These are phyloP conservation scores for Acanthosepion lycidas DNA, from an alignment of 2,888 invertebrate genomes.

Conservation along the genomic window DNA sequence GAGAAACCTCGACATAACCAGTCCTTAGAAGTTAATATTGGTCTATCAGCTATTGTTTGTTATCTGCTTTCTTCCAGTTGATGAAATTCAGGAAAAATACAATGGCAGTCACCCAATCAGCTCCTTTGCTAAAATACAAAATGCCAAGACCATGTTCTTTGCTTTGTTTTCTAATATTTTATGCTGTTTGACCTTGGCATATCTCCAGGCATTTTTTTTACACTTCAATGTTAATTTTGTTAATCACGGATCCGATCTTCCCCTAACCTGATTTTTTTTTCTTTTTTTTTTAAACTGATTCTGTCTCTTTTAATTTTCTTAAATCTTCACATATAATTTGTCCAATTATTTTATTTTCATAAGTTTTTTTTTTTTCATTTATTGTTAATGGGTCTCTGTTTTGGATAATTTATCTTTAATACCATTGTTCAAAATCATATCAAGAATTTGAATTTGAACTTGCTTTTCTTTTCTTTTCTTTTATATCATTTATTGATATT, in stretches of 20 bases:
- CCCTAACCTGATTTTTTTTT: too few species aligned
- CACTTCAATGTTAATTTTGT: not conserved
- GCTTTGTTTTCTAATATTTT: not conserved
- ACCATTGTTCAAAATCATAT: not conserved
- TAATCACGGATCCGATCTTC: not conserved
- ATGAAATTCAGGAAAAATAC: not conserved
- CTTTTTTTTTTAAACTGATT: not conserved
- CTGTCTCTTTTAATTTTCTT: not conserved
- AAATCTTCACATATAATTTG: not conserved
- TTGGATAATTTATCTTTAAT: constrained; percentile 9
- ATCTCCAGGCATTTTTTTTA: not conserved
- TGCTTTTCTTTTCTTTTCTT: too few species aligned
- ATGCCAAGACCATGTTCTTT: not conserved
- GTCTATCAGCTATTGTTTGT: not conserved
- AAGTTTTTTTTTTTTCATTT: not conserved
- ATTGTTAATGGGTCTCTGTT: not conserved
- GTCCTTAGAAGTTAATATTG: not conserved
- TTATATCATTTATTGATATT: too few species aligned
- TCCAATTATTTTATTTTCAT: not conserved
- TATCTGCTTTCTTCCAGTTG: not conserved
- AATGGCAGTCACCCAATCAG: not conserved
- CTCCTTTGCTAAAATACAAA: not conserved
- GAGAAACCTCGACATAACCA: not conserved
- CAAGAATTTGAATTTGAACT: too few species aligned
- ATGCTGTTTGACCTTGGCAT: not conserved